These are phyloP conservation scores for Drosophila fungiperda DNA, from an alignment of 2,888 invertebrate species.

Conservation along the genomic window DNA sequence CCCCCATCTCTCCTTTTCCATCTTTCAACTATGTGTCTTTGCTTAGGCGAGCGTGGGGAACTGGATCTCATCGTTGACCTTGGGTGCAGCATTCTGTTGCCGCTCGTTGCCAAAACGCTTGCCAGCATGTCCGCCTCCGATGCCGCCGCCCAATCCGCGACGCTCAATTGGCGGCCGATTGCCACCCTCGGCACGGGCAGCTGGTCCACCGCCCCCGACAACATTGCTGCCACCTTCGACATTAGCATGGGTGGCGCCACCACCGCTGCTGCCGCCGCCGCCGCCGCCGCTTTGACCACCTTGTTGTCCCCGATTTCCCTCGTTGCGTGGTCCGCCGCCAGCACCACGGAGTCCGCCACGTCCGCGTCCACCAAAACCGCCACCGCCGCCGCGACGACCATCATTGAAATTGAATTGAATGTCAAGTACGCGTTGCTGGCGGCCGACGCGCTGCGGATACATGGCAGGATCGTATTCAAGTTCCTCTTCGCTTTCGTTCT, in stretches of 20 bases:
- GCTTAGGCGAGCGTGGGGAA: constrained; percentile 96
- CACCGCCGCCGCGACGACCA: constrained; percentile 90
- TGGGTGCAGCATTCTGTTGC: constrained; percentile 88
- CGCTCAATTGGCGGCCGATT: constrained; percentile 65
- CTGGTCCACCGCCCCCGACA: constrained; percentile 41
- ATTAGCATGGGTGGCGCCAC: constrained; percentile 22
- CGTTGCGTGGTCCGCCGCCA: constrained; percentile 65
- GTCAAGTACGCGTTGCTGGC: constrained; percentile 94
- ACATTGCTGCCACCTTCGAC: constrained; percentile 33
- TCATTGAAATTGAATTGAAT: constrained; percentile 96
- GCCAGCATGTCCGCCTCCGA: constrained; percentile 61
- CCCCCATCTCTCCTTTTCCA: background rate
- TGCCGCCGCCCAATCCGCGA: constrained; percentile 58
- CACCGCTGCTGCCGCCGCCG: constrained; percentile 26
- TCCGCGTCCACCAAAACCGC: constrained; percentile 87
- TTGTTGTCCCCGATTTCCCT: constrained; percentile 54
- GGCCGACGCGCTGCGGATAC: constrained; percentile 94
- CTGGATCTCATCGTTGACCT: constrained; percentile 98
- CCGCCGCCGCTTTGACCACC: constrained; percentile 43
- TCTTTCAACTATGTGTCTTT: background rate
- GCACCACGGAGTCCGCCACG: constrained; percentile 79
- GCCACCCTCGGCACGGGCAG: constrained; percentile 51
- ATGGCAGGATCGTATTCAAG: constrained; percentile 91
- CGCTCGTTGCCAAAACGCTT: constrained; percentile 79
- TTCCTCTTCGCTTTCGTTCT: constrained; percentile 89